Conservation (phyloP, 2,113 vertebrate genomes). For the Pagrus major region DNA sequence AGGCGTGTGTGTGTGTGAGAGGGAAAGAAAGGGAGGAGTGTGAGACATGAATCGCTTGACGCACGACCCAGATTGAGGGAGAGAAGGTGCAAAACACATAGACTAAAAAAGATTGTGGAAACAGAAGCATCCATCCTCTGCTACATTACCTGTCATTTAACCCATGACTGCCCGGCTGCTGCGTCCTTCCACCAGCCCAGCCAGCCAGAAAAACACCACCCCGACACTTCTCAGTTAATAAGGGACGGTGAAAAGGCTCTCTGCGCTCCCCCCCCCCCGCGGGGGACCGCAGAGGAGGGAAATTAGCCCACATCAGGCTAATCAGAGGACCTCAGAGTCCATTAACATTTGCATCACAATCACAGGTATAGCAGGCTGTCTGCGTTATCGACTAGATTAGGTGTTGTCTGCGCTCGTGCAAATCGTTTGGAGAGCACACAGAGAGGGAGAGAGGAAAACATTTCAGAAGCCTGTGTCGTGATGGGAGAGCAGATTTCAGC, state of each 20-base stretch:
- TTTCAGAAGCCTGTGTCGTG: not conserved
- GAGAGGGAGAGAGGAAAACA: not conserved
- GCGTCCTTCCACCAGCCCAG: conserved; percentile 80
- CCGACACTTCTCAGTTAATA: conserved; percentile 89
- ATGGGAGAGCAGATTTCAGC: conserved; percentile 46
- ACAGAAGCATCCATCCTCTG: not conserved
- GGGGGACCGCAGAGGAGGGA: conserved; percentile 70
- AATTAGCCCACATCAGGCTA: conserved; percentile 82
- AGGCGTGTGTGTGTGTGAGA: not conserved
- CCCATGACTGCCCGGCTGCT: conserved; percentile 69
- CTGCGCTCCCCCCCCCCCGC: conserved; percentile 58
- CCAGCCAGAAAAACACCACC: conserved; percentile 91
- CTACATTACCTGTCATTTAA: conserved; percentile 70
- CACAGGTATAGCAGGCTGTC: conserved; percentile 68
- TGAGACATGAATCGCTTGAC: conserved; percentile 18
- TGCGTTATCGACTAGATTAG: conserved; percentile 45
- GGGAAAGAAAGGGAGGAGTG: not conserved
- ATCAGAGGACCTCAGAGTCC: conserved; percentile 81
- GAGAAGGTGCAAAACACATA: not conserved
- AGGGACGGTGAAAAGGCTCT: conserved; percentile 84
- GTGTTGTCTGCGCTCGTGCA: conserved; percentile 9
- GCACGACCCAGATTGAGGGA: conserved; percentile 33
- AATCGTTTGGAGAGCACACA: conserved; percentile 1
- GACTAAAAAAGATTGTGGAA: not conserved
- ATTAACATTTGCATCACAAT: conserved; percentile 89